These are phyloP conservation scores for Sylvilagus floridanus DNA, from an alignment of 2,797 vertebrate species.

Conservation along the genomic window DNA sequence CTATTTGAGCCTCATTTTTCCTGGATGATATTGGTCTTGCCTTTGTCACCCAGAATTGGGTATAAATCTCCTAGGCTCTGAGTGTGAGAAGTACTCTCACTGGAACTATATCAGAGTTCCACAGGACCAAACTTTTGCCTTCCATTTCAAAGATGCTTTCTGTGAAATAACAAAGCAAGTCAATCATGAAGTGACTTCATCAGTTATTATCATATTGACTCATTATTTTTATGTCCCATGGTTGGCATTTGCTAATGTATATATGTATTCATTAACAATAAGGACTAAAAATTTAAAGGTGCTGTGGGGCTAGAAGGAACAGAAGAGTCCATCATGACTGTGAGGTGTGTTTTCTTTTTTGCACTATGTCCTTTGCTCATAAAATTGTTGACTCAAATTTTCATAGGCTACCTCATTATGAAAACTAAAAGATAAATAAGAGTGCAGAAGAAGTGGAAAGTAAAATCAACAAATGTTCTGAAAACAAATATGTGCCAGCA, in stretches of 20 bases:
- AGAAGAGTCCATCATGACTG: neutral
- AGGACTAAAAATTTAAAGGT: neutral
- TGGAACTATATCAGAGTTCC: neutral
- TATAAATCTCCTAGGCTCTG: neutral
- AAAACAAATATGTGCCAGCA: neutral
- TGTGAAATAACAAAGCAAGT: neutral
- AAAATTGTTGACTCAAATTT: neutral
- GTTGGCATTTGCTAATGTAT: neutral
- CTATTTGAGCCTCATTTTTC: neutral
- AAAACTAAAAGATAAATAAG: constrained; percentile 37
- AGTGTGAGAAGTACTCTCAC: neutral
- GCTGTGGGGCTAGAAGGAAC: neutral
- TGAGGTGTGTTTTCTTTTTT: neutral
- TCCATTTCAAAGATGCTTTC: constrained; percentile 14
- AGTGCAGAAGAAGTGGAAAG: neutral
- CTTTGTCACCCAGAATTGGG: neutral
- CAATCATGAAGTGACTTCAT: neutral
- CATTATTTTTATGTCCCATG: neutral
- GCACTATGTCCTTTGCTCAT: neutral
- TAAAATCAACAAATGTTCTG: neutral
- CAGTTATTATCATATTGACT: neutral
- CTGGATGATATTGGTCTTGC: neutral
- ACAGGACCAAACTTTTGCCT: neutral
- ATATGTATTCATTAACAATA: neutral
- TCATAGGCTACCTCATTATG: neutral